phyloP scores from a whole-genome alignment of 2,888 invertebrate species.

The Apotomis turbidana region DNA sequence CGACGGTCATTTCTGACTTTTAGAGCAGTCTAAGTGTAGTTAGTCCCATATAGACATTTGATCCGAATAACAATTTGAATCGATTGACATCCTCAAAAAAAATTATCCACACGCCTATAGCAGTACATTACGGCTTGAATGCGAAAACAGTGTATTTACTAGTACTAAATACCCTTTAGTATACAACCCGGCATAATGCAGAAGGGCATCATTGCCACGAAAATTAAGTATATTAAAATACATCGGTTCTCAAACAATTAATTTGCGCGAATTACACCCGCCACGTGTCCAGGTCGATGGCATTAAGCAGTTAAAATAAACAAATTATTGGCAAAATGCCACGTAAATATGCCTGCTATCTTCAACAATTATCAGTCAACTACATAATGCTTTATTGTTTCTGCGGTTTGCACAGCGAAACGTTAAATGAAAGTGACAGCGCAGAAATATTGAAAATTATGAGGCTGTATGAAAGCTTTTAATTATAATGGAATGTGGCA shows the following conservation, averaged over 20 bases:
- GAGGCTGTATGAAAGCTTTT: not conserved
- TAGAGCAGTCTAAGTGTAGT: too few relatives aligned
- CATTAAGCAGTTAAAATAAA: slow-evolving; percentile 29
- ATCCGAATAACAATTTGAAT: too few relatives aligned
- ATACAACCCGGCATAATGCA: too few relatives aligned
- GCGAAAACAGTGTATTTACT: too few relatives aligned
- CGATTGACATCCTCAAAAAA: too few relatives aligned
- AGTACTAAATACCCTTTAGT: too few relatives aligned
- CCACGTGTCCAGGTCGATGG: slow-evolving; percentile 20
- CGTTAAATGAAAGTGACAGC: not conserved
- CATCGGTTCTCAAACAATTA: slow-evolving; percentile 1
- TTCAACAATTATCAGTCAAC: slow-evolving; percentile 12
- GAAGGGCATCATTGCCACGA: too few relatives aligned
- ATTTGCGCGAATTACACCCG: slow-evolving; percentile 19
- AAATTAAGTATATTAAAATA: not conserved
- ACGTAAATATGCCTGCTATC: slow-evolving; percentile 11
- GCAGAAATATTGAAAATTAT: not conserved
- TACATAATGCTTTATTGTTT: slow-evolving; percentile 6
- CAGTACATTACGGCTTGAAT: too few relatives aligned
- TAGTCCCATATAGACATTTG: too few relatives aligned
- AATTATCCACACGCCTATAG: too few relatives aligned
- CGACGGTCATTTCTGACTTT: too few relatives aligned
- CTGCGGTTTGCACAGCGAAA: not conserved
- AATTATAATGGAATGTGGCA: not conserved
- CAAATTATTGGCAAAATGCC: slow-evolving; percentile 34